Evolutionary conservation across 2,888 invertebrate species (phyloP).

Genomic region (Graphium colonna): DNA sequence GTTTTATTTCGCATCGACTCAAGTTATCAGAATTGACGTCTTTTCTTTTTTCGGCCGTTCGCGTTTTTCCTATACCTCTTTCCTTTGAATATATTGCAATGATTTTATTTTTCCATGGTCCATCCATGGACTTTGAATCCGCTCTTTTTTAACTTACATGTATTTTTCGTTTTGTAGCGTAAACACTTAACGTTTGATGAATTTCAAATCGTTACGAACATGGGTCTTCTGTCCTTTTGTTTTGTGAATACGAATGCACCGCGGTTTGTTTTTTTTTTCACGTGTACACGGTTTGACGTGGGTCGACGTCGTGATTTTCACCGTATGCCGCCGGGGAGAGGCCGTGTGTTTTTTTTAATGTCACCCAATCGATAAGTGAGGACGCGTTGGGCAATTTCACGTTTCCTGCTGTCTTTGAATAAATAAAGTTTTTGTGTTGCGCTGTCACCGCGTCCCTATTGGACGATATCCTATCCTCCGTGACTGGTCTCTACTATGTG

Average conservation of each 20-base stretch:
- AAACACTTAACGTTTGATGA: slow-evolving; percentile 34
- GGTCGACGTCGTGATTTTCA: slow-evolving; percentile 55
- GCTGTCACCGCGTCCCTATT: slow-evolving; percentile 30
- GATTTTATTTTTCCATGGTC: slow-evolving; percentile 21
- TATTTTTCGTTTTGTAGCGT: not conserved
- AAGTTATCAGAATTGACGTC: too few relatives aligned
- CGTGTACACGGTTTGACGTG: slow-evolving; percentile 54
- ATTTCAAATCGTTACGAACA: slow-evolving; percentile 47
- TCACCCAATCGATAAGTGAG: slow-evolving; percentile 50
- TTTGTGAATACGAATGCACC: slow-evolving; percentile 34
- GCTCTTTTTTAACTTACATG: slow-evolving; percentile 5
- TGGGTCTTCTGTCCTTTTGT: slow-evolving; percentile 38
- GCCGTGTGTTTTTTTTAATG: slow-evolving; percentile 43
- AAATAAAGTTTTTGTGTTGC: slow-evolving; percentile 38
- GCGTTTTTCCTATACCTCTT: slow-evolving; percentile 21
- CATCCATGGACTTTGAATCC: slow-evolving; percentile 10
- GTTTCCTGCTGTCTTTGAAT: slow-evolving; percentile 44
- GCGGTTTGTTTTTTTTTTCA: slow-evolving; percentile 47
- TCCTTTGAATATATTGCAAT: slow-evolving; percentile 24
- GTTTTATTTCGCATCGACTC: too few relatives aligned
- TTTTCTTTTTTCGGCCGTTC: too few relatives aligned
- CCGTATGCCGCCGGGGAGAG: slow-evolving; percentile 29
- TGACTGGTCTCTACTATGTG: too few relatives aligned
- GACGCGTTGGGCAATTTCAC: slow-evolving; percentile 42
- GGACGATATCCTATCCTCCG: not conserved